Evolutionary conservation across 1,140 invertebrate genomes (phyloP).

Genomic region (Drosophila teissieri): DNA sequence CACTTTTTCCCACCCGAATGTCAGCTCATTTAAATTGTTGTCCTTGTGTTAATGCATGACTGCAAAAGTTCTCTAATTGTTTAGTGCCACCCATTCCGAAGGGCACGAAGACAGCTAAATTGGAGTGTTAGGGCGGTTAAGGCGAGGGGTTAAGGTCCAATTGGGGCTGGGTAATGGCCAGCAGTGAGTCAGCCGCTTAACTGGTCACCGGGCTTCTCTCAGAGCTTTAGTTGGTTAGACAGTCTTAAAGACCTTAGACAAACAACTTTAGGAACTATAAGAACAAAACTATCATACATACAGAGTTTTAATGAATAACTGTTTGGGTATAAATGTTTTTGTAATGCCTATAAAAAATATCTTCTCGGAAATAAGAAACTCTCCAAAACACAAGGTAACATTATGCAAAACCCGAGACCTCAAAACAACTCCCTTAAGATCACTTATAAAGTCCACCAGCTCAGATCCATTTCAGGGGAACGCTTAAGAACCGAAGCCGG

Average conservation of each 20-base stretch:
- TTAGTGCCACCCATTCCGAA: conserved; percentile 31
- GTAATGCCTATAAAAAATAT: too few species aligned
- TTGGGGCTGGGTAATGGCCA: conserved; percentile 54
- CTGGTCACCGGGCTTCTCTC: not conserved
- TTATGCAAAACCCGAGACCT: not conserved
- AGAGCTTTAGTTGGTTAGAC: not conserved
- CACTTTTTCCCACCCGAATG: conserved; percentile 4
- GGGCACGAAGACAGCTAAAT: conserved; percentile 36
- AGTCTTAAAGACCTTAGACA: not conserved
- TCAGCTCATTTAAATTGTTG: conserved; percentile 80
- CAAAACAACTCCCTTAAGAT: not conserved
- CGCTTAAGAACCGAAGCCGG: conserved; percentile 24
- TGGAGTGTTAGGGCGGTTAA: conserved; percentile 40
- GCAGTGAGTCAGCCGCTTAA: conserved; percentile 53
- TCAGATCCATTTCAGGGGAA: conserved; percentile 24
- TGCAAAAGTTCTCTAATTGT: conserved; percentile 79
- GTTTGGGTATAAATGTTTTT: too few species aligned
- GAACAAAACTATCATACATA: too few species aligned
- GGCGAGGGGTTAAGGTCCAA: not conserved
- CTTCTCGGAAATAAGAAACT: not conserved
- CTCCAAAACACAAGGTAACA: not conserved
- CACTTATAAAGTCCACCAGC: conserved; percentile 2
- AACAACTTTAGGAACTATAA: not conserved
- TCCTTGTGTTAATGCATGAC: conserved; percentile 77
- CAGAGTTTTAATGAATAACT: too few species aligned